Evolutionary conservation across 2,113 vertebrate species (phyloP), one percentile per base, ranked within the genome.

Genomic region (Vulpes vulpes): DNA sequence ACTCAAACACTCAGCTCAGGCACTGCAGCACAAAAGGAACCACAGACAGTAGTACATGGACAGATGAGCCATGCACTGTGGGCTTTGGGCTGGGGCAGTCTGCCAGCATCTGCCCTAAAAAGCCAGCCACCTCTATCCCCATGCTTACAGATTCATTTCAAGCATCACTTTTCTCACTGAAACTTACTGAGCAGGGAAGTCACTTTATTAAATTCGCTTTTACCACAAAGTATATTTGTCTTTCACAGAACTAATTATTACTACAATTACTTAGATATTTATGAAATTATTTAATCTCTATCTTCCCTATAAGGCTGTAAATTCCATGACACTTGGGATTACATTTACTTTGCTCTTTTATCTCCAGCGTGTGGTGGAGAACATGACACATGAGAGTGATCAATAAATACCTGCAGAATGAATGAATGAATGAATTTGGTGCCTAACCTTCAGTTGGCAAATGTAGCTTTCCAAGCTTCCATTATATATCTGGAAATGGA

Each of bases 351-450:
- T 51, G 82, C 32, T 94, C 57, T 51, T 64, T 79, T 79, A 79
- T 79, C 73, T 27, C 71, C 35, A n/a, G 62, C 62, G 65, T 30
- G 51, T n/a, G 19, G 23, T 73, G 19, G 15, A 65, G 83, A 79
- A 64, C 38, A 64, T 3, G 35, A 57, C 43, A 73, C 19, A 65
- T 0, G 8, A 23, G 27, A 67, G 64, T 62, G 53, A 89, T 94
- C 76, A 38, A 55, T 91, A 94, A 81, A 17, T 92, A 86, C 57
- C 62, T 83, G 67, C 4, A 73, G 43, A 80, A 79, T 71, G 55
- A 94, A 67, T 73, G 71, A 94, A 55, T 55, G 60, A 94, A 67
- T 73, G 71, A 94, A 55, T 94, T 89, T 92, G 15, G 78, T 74
- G 55, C 59, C 25, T 59, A 35, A 92, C 49, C 71, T 92, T 94